Evolutionary conservation across 2,888 invertebrate genomes (phyloP), one percentile per base, ranked within the genome.

Genomic region (Beris morrisii): DNA sequence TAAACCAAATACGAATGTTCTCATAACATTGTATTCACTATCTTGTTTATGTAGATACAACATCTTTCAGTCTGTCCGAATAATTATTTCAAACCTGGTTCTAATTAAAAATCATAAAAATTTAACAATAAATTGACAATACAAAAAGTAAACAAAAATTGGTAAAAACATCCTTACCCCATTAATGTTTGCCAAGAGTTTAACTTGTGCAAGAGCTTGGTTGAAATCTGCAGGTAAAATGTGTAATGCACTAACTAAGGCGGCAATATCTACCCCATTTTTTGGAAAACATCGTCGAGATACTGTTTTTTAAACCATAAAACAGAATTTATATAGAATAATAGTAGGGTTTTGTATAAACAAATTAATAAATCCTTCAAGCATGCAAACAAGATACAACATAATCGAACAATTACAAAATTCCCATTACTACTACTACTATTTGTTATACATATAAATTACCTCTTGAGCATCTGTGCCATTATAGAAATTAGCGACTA

Each of bases 401-500:
- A 69, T 64, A 67, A 57, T 44, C 43, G 46, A 52, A 32, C 32
- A 67, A 22, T 48, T 58, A 64, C 30, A 63, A 12, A 59, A 28
- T 6, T 28, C 9, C 12, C 12, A 31, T 30, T 55, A n/a, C 7
- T 50, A 50, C 30, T 31, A 55, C 12, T 38, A 30, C 4, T 22
- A 22, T 22, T 22, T 3, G 22, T 22, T n/a, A 4, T 30, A 22
- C 32, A 48, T 12, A 55, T 22, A 48, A 63, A 44, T 73, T 79
- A 82, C 82, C 81, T 83, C 76, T 73, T 82, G 82, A 5, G 79
- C 75, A 64, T 80, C 75, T 64, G 81, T 79, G 67, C 81, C 79
- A 69, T 81, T 79, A 64, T 81, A 80, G 70, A 84, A 81, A 71
- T 81, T 76, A 4, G 78, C 76, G 31, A 84, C 77, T 13, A 79